These are phyloP conservation scores for Pygoscelis antarcticus DNA, from an alignment of 2,113 vertebrate genomes.

Conservation along the genomic window DNA sequence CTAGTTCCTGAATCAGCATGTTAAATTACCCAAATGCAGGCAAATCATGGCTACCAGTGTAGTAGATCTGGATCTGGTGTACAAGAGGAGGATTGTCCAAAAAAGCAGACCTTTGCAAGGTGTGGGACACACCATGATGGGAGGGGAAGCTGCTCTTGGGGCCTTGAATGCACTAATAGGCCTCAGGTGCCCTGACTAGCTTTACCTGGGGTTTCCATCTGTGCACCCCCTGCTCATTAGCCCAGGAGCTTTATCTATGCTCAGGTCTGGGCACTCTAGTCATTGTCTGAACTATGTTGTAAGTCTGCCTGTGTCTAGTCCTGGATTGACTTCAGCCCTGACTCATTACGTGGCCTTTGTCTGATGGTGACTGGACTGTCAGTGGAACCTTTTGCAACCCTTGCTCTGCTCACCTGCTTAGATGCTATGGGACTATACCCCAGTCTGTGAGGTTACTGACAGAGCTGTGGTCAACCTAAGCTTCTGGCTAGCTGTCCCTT, in stretches of 20 bases:
- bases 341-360: neutral
- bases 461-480: neutral
- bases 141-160: neutral
- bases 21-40: neutral
- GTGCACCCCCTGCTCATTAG: neutral
- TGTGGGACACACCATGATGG: neutral
- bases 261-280: neutral
- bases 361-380: neutral
- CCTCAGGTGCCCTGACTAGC: neutral
- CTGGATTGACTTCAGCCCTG: neutral
- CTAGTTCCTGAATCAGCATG: neutral
- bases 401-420: neutral
- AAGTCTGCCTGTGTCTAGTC: neutral
- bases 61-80: neutral
- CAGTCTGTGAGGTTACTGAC: neutral
- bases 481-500: neutral
- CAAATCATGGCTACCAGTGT: neutral
- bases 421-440: neutral
- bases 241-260: neutral
- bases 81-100: neutral
- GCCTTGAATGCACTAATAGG: neutral
- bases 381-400: neutral
- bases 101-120: neutral
- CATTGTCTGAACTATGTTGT: neutral
- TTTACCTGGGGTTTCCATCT: neutral